Evolutionary conservation across 2,797 vertebrate species (phyloP), one percentile per base, ranked within the genome.

Genomic region (Chaunax sp.): DNA sequence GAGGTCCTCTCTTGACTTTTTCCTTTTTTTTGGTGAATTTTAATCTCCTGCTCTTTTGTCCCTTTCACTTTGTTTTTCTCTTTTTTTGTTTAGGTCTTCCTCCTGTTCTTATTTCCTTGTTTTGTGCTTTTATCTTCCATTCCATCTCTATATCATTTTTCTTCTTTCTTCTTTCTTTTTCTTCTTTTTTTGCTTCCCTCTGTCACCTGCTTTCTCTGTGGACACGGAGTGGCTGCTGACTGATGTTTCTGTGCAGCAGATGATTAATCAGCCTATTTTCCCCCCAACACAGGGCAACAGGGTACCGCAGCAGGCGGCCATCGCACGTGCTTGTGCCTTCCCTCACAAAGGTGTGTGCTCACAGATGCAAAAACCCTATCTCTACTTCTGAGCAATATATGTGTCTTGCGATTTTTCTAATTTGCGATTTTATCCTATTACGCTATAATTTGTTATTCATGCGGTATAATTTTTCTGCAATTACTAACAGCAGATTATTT

Each of bases 201-300:
- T 40, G 22, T 81, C 33, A 22, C 56, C 51, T 22, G 61, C n/a
- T 65, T 26, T 77, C 74, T 78, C 72, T 57, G 63, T 64, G 70
- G 52, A 26, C 65, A 37, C 33, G 18, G 45, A 62, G 38, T 35
- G 50, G 55, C 70, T 60, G 58, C 66, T 68, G 64, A 73, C 70
- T 79, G 80, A 78, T 56, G 63, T 47, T 59, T 80, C 54, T 72
- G 69, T 84, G 72, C 77, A 75, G 78, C 82, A 84, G 76, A 74
- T 78, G 72, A 88, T 88, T 81, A 78, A 78, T 86, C 59, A 55
- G 57, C 14, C 57, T 37, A 47, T 33, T 76, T 76, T 72, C 72
- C 72, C 41, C 66, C 64, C 44, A 64, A 40, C 78, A 73, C 83
- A 79, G 58, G 45, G 61, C 72, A 49, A 67, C 19, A 3, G 61